Conservation (phyloP, 2,888 invertebrate genomes). For the Dryococelus australis region DNA sequence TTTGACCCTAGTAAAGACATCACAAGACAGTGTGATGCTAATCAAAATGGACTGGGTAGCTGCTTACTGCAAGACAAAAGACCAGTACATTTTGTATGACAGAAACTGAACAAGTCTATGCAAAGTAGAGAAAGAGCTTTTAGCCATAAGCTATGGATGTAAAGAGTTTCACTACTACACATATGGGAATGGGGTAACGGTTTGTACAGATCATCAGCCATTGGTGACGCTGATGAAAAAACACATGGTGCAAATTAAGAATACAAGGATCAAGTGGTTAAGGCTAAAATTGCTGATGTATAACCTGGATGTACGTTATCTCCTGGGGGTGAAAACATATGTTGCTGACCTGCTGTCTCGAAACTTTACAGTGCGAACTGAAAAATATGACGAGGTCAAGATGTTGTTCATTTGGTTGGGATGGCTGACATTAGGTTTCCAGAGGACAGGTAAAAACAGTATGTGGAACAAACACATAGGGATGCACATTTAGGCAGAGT, state of each 20-base stretch:
- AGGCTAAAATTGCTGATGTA: neutral
- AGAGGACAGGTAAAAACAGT: neutral
- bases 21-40: neutral
- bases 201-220: neutral
- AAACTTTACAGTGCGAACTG: neutral
- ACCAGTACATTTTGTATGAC: neutral
- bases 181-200: neutral
- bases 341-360: neutral
- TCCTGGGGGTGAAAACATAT: neutral
- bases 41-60: neutral
- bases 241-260: neutral
- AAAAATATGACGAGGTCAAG: neutral
- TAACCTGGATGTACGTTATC: neutral
- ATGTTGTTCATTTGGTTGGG: neutral
- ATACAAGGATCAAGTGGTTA: neutral
- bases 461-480: neutral
- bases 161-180: neutral
- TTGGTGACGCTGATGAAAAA: neutral
- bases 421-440: neutral
- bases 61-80: neutral
- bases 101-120: neutral
- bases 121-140: neutral
- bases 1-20: conserved; percentile 4
- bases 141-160: neutral
- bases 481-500: neutral